These are phyloP conservation scores for Ctenosaura bakeri DNA, from an alignment of 2,797 vertebrate species.

Conservation along the genomic window DNA sequence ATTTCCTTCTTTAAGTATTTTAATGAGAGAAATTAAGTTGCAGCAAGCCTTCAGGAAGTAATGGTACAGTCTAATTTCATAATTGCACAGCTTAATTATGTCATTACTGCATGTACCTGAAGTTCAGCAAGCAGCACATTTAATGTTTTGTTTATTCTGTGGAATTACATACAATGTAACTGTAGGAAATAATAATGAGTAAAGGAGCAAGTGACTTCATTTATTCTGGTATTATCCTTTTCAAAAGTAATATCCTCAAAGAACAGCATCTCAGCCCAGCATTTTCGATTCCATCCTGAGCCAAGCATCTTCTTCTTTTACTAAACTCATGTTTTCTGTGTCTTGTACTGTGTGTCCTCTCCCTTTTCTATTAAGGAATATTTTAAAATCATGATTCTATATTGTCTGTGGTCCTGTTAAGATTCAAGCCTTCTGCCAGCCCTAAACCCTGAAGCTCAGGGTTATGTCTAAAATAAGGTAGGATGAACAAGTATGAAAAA, in stretches of 20 bases:
- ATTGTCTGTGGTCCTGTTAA: background rate
- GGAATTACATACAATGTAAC: conserved; percentile 65
- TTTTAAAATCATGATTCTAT: background rate
- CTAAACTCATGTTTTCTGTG: background rate
- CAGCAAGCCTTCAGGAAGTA: conserved; percentile 62
- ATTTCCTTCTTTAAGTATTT: conserved; percentile 57
- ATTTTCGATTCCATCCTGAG: background rate
- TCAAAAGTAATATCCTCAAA: background rate
- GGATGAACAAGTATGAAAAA: background rate
- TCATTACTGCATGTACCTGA: conserved; percentile 59
- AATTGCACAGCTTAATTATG: conserved; percentile 68
- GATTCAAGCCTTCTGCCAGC: background rate
- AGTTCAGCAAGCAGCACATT: conserved; percentile 66
- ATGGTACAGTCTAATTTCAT: conserved; percentile 65
- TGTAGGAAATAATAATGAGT: conserved; percentile 54
- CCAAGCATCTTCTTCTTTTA: background rate
- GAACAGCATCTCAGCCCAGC: too few species aligned
- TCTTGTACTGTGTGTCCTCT: background rate
- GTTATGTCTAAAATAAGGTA: background rate
- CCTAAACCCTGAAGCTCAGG: background rate
- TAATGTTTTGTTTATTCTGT: conserved; percentile 72
- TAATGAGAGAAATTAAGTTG: conserved; percentile 59
- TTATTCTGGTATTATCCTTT: background rate
- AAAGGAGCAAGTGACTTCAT: conserved; percentile 36
- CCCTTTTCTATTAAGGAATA: background rate